These are phyloP conservation scores for Drosophila paramelanica DNA, from an alignment of 2,888 invertebrate species.

Conservation along the genomic window DNA sequence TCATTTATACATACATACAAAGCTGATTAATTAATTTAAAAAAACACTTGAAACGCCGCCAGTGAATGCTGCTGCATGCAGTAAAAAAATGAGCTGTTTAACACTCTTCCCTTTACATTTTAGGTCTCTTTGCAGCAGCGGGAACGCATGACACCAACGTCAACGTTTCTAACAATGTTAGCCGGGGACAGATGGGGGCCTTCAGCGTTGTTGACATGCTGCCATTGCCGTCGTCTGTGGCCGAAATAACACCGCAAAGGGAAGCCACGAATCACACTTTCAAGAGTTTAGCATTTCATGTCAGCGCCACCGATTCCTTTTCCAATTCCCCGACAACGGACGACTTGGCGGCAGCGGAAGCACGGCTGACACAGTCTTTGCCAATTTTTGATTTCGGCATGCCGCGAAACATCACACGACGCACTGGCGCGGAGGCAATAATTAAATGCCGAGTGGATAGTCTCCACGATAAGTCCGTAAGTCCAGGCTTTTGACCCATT, in stretches of 20 bases:
- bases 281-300: conserved; percentile 79
- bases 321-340: conserved; percentile 25
- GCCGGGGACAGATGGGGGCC: conserved; percentile 35
- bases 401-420: conserved; percentile 93
- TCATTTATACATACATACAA: too few species aligned
- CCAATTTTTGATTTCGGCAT: conserved; percentile 93
- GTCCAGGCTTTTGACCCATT: conserved; percentile 18
- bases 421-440: conserved; percentile 92
- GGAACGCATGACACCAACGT: conserved; percentile 21
- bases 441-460: conserved; percentile 94
- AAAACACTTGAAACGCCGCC: conserved; percentile 9
- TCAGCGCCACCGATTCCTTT: conserved; percentile 50
- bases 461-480: conserved; percentile 94
- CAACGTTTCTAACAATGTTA: conserved; percentile 21
- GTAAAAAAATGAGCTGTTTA: conserved; percentile 28
- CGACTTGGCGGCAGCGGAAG: conserved; percentile 53
- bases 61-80: conserved; percentile 25
- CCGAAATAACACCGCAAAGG: conserved; percentile 53
- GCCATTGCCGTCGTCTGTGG: conserved; percentile 37
- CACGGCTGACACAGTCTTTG: conserved; percentile 54
- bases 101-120: conserved; percentile 15
- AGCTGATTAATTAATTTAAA: conserved; percentile 63
- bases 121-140: conserved; percentile 56
- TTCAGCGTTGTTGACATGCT: conserved; percentile 41
- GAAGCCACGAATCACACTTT: conserved; percentile 78